phyloP scores from a whole-genome alignment of 2,797 vertebrate genomes.

The Jordanella pulchra region DNA sequence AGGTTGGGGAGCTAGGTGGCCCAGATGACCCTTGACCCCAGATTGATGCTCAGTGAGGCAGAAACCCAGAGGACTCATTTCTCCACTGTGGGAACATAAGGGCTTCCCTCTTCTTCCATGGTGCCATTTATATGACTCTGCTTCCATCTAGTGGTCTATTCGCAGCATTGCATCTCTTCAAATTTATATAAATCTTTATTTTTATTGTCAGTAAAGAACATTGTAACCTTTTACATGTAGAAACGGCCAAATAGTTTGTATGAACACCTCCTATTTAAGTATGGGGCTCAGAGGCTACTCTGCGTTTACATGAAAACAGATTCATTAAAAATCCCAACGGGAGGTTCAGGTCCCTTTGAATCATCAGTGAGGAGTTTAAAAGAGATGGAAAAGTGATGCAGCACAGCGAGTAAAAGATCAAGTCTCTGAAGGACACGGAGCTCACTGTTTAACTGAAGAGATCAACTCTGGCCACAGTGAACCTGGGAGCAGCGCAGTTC shows the following conservation, averaged over 20 bases:
- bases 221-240: slow-evolving; percentile 40
- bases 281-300: slow-evolving; percentile 26
- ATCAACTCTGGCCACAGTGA: slow-evolving; percentile 48
- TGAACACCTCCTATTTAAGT: slow-evolving; percentile 34
- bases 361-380: background rate
- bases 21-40: no score
- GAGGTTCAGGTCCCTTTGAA: slow-evolving; percentile 18
- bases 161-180: slow-evolving; percentile 29
- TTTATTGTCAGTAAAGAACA: slow-evolving; percentile 65
- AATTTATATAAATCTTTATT: slow-evolving; percentile 77
- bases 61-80: no score
- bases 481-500: slow-evolving; percentile 10
- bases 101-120: background rate
- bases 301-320: slow-evolving; percentile 3
- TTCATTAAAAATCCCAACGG: slow-evolving; percentile 9
- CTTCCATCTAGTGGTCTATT: slow-evolving; percentile 41
- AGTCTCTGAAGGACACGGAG: background rate
- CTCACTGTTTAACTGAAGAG: slow-evolving; percentile 36
- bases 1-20: no score
- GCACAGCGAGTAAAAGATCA: slow-evolving; percentile 2
- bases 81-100: no score
- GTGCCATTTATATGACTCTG: slow-evolving; percentile 6
- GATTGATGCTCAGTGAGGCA: no score
- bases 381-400: background rate
- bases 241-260: slow-evolving; percentile 51